Percentiles rank a stretch among this genome's conserved stretches.
Conservation (phyloP, 2,888 invertebrate species). For the Chironomus tentans region DNA sequence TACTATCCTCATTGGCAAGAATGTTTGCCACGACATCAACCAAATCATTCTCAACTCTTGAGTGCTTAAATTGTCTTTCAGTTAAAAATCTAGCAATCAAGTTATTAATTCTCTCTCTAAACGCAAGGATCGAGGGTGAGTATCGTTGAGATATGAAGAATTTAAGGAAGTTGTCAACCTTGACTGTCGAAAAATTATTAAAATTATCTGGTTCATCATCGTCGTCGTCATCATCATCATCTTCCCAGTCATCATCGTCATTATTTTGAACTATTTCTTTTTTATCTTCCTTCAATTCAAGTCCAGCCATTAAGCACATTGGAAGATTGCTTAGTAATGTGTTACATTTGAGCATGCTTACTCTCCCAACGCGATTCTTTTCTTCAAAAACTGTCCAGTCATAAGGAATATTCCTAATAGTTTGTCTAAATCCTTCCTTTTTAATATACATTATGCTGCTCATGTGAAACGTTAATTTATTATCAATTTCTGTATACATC, state of each 20-base stretch:
- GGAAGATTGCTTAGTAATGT: constrained; percentile 54
- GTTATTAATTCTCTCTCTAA: constrained; percentile 65
- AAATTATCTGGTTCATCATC: constrained; percentile 37
- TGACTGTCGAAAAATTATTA: constrained; percentile 40
- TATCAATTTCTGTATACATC: constrained; percentile 55
- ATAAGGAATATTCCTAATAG: constrained; percentile 49
- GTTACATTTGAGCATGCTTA: constrained; percentile 65
- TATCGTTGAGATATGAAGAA: constrained; percentile 60
- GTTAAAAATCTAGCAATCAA: constrained; percentile 47
- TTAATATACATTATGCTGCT: constrained; percentile 45
- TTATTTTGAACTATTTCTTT: not conserved
- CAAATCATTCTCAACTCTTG: not conserved
- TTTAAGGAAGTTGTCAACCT: constrained; percentile 63
- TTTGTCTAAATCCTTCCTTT: constrained; percentile 33
- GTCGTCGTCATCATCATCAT: constrained; percentile 44
- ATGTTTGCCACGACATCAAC: not conserved
- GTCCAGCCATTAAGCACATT: not conserved
- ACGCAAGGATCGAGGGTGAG: constrained; percentile 54
- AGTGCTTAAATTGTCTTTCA: not conserved
- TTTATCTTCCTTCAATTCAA: not conserved
- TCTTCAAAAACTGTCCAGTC: constrained; percentile 87
- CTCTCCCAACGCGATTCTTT: constrained; percentile 59
- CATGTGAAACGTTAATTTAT: constrained; percentile 47
- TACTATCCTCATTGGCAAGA: not conserved
- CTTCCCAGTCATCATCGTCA: not conserved